Conservation (phyloP, 2,797 vertebrate genomes). For the Lepus townsendii region DNA sequence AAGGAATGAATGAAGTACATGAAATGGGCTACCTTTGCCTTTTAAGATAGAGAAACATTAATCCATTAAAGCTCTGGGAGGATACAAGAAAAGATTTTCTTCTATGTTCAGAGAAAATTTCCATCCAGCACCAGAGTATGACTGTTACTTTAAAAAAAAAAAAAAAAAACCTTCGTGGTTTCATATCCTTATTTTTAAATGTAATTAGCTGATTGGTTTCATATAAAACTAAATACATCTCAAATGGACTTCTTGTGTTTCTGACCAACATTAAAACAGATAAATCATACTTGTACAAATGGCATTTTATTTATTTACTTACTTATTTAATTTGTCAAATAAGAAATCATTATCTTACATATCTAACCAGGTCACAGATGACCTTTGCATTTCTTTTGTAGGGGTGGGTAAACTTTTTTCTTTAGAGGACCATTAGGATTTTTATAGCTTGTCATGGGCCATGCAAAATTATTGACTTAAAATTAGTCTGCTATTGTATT, state of each 20-base stretch:
- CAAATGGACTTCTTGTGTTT: background rate
- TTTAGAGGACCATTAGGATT: no score
- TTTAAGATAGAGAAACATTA: background rate
- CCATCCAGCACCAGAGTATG: background rate
- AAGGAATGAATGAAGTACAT: background rate
- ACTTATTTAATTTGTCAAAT: no score
- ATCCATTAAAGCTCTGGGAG: background rate
- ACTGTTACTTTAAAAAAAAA: background rate
- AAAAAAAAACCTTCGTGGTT: background rate
- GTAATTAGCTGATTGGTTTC: background rate
- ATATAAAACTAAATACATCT: background rate
- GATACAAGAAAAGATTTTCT: background rate
- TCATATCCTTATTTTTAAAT: slow-evolving; percentile 13
- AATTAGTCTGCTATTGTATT: no score
- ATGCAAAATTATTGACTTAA: no score
- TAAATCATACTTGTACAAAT: background rate
- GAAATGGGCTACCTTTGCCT: background rate
- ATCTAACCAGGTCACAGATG: no score
- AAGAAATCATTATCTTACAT: no score
- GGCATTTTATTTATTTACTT: background rate
- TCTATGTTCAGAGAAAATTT: background rate
- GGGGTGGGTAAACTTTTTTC: no score
- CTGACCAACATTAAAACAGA: background rate
- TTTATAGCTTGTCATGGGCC: no score
- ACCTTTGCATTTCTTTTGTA: no score